These are phyloP conservation scores for Frankliniella intonsa DNA, from an alignment of 2,888 invertebrate species.

Conservation along the genomic window DNA sequence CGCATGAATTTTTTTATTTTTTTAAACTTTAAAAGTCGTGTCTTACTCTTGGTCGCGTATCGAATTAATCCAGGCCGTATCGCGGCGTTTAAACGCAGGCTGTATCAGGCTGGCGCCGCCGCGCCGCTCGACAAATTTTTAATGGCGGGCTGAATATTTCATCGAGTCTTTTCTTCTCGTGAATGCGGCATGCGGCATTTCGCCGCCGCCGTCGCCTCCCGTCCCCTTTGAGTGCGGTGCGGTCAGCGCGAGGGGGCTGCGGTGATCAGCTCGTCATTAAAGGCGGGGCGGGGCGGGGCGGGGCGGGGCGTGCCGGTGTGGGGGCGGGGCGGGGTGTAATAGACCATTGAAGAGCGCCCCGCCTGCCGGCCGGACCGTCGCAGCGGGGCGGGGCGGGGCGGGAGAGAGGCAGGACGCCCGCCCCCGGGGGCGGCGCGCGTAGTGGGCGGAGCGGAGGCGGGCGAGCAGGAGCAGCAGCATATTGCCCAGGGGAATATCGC, in stretches of 20 bases:
- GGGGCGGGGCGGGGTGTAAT: background rate
- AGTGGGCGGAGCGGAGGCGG: background rate
- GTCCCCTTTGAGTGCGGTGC: background rate
- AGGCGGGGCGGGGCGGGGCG: background rate
- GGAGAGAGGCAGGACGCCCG: background rate
- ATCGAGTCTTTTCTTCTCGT: too few relatives aligned
- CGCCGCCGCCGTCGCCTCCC: background rate
- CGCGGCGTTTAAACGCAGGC: too few relatives aligned
- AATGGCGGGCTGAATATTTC: too few relatives aligned
- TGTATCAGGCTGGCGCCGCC: too few relatives aligned
- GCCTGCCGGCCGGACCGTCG: background rate
- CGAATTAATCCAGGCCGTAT: too few relatives aligned
- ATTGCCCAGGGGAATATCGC: slow-evolving; percentile 17
- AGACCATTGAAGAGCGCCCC: background rate
- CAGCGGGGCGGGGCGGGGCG: background rate
- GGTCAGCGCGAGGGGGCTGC: background rate
- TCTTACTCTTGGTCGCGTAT: too few relatives aligned
- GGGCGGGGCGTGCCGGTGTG: background rate
- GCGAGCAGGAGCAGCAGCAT: background rate
- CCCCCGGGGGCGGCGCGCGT: background rate
- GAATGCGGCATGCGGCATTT: too few relatives aligned
- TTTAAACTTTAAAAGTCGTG: too few relatives aligned
- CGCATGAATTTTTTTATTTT: too few relatives aligned
- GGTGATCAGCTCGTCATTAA: too few relatives aligned
- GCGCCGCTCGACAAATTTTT: too few relatives aligned